Conservation (phyloP, 2,113 vertebrate species). For the Malurus melanocephalus region DNA sequence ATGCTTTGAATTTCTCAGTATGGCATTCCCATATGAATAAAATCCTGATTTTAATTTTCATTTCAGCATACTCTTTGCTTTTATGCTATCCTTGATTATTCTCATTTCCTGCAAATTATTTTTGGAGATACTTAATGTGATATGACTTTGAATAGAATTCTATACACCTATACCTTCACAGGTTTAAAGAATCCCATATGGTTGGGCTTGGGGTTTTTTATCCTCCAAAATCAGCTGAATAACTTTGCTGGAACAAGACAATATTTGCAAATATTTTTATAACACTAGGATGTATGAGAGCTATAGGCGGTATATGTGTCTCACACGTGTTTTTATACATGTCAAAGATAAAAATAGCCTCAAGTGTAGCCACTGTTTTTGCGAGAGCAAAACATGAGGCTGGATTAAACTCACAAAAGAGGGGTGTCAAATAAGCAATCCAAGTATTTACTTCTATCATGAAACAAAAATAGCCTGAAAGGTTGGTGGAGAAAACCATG, state of each 20-base stretch:
- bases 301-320: neutral
- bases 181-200: neutral
- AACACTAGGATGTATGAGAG: neutral
- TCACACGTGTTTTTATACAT: neutral
- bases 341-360: neutral
- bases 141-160: neutral
- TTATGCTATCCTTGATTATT: neutral
- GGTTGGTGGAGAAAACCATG: neutral
- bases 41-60: neutral
- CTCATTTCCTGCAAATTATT: neutral
- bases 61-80: neutral
- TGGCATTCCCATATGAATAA: neutral
- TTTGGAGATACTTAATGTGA: neutral
- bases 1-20: neutral
- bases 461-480: neutral
- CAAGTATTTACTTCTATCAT: neutral
- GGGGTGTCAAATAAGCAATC: neutral
- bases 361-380: neutral
- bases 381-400: neutral
- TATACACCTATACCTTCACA: neutral
- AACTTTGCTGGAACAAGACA: neutral
- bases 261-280: neutral
- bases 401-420: neutral
- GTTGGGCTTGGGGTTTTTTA: neutral
- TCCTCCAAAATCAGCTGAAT: neutral